These are phyloP conservation scores for Bergia puertoricense DNA, from an alignment of 92 coral and sea anemone genomes.

Conservation along the genomic window DNA sequence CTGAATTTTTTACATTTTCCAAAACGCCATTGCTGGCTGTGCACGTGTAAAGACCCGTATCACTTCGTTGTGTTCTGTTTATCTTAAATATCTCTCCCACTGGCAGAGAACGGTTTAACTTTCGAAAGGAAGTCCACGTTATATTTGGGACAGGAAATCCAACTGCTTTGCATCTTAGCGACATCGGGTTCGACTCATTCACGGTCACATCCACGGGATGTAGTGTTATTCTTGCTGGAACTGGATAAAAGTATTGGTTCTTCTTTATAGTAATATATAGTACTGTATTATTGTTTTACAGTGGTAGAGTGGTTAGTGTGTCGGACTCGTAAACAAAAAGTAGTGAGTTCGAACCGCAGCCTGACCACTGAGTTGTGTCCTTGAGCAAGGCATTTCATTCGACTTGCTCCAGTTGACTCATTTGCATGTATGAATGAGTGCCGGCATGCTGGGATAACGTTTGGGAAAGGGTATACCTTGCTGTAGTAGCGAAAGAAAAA, in stretches of 20 bases:
- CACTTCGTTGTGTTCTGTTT: neutral
- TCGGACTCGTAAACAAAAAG: too few species aligned
- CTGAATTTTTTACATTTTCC: neutral
- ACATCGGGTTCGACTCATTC: neutral
- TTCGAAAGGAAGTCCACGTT: neutral
- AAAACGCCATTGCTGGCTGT: constrained; percentile 11
- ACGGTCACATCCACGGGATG: neutral
- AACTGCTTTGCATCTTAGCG: neutral
- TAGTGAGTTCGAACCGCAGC: too few species aligned
- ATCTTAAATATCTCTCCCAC: neutral
- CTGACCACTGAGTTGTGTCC: too few species aligned
- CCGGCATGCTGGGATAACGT: too few species aligned
- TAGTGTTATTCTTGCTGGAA: neutral
- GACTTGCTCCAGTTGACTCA: too few species aligned
- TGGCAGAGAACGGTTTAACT: neutral
- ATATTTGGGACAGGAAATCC: constrained; percentile 12
- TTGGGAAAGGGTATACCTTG: too few species aligned
- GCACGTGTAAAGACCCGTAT: constrained; percentile 1
- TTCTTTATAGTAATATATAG: neutral
- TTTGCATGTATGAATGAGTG: too few species aligned
- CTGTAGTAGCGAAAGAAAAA: too few species aligned
- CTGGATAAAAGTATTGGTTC: neutral
- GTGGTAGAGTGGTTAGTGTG: too few species aligned
- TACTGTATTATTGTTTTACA: neutral
- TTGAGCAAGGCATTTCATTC: too few species aligned